phyloP scores from a whole-genome alignment of 2,888 invertebrate genomes.

The Biston stratarius region DNA sequence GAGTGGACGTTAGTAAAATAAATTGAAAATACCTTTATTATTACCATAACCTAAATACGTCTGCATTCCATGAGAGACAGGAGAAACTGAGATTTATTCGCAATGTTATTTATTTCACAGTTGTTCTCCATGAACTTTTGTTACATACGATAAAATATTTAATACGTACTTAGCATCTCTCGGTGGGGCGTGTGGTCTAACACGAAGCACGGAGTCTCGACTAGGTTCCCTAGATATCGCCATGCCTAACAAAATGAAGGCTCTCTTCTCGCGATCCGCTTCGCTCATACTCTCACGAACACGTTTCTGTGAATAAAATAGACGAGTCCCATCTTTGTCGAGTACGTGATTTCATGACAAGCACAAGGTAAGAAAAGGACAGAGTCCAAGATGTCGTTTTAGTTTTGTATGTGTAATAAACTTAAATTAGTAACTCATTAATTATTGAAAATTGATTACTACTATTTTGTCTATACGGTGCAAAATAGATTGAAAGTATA shows the following conservation, averaged over 20 bases:
- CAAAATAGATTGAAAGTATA: too few relatives aligned
- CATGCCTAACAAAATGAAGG: constrained; percentile 77
- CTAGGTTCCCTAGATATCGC: constrained; percentile 76
- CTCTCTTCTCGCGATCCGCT: constrained; percentile 75
- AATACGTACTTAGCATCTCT: constrained; percentile 66
- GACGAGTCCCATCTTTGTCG: constrained; percentile 45
- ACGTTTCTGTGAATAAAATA: constrained; percentile 68
- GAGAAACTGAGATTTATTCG: too few relatives aligned
- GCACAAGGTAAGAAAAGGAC: not conserved
- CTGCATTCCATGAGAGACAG: too few relatives aligned
- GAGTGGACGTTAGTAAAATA: too few relatives aligned
- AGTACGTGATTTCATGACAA: constrained; percentile 49
- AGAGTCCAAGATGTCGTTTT: not conserved
- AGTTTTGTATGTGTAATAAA: too few relatives aligned
- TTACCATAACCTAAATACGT: too few relatives aligned
- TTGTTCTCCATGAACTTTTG: too few relatives aligned
- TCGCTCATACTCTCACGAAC: constrained; percentile 71
- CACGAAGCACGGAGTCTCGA: constrained; percentile 73
- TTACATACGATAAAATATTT: not conserved
- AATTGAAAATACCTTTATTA: too few relatives aligned
- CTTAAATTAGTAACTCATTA: not conserved
- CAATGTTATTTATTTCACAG: too few relatives aligned
- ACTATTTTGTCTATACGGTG: too few relatives aligned
- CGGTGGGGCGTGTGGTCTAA: constrained; percentile 70
- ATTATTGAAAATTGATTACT: too few relatives aligned